Conservation (phyloP, 2,888 invertebrate species). For the Clitarchus hookeri region DNA sequence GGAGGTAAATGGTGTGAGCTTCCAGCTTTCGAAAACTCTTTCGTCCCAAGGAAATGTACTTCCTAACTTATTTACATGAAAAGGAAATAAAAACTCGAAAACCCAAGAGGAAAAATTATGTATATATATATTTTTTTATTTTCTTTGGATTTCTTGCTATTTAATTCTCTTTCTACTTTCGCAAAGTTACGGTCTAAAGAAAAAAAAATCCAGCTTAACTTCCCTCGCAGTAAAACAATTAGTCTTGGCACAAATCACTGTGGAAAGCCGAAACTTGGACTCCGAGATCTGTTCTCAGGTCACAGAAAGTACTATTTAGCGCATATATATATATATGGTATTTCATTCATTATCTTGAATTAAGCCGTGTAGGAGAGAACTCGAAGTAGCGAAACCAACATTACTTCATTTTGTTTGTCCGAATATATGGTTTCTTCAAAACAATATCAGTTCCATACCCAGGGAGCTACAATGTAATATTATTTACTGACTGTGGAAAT, state of each 20-base stretch:
- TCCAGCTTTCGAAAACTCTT: slow-evolving; percentile 1
- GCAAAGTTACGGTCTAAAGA: not conserved
- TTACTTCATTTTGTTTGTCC: too few species aligned
- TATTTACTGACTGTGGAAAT: too few species aligned
- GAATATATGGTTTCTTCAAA: too few species aligned
- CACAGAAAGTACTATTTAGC: not conserved
- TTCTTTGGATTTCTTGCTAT: not conserved
- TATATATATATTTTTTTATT: not conserved
- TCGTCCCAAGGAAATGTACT: not conserved
- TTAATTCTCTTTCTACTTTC: not conserved
- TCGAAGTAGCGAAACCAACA: too few species aligned
- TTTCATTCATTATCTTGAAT: not conserved
- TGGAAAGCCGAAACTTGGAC: not conserved
- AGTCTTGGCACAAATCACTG: not conserved
- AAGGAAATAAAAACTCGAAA: not conserved
- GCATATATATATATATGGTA: not conserved
- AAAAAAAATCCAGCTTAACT: not conserved
- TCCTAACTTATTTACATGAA: slow-evolving; percentile 14
- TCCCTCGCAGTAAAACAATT: slow-evolving; percentile 14
- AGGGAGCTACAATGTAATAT: too few species aligned
- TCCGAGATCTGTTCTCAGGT: not conserved
- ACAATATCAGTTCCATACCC: too few species aligned
- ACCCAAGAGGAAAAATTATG: not conserved
- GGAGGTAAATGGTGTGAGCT: not conserved
- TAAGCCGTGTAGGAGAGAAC: not conserved